Percentiles rank a stretch among this genome's conserved stretches.
These are phyloP conservation scores for Labroides dimidiatus DNA, from an alignment of 2,797 vertebrate species.

Conservation along the genomic window DNA sequence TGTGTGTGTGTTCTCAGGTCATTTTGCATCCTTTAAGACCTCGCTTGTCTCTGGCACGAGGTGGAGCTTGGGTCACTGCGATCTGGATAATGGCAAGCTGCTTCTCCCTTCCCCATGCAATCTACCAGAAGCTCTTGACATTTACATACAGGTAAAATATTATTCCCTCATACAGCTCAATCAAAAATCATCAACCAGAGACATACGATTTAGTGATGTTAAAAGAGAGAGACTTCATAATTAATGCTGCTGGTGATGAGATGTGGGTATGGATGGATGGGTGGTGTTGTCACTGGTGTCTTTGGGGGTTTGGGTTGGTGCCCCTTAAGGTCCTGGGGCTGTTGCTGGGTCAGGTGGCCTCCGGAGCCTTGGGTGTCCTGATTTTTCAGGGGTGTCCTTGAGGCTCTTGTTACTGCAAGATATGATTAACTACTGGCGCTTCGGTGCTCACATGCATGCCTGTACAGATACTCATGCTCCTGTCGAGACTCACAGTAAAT, in stretches of 20 bases:
- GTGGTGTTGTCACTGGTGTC: no score
- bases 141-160: conserved; percentile 91
- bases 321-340: no score
- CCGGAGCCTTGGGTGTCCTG: no score
- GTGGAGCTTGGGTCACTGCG: conserved; percentile 84
- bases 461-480: no score
- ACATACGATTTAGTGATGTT: neutral
- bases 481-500: no score
- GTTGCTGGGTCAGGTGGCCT: no score
- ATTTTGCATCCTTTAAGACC: conserved; percentile 93
- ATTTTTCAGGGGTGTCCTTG: no score
- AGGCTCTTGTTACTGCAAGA: no score
- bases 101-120: conserved; percentile 95
- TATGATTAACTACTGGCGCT: no score
- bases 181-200: neutral
- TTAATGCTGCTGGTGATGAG: neutral
- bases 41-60: conserved; percentile 87
- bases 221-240: neutral
- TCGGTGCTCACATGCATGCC: no score
- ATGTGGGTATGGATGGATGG: neutral
- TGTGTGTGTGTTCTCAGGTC: conserved; percentile 78
- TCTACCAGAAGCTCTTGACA: conserved; percentile 94
- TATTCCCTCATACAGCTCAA: conserved; percentile 19
- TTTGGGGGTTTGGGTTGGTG: no score
- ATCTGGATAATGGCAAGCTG: conserved; percentile 95